Conservation (phyloP, 2,113 vertebrate genomes). For the Lepus europaeus region DNA sequence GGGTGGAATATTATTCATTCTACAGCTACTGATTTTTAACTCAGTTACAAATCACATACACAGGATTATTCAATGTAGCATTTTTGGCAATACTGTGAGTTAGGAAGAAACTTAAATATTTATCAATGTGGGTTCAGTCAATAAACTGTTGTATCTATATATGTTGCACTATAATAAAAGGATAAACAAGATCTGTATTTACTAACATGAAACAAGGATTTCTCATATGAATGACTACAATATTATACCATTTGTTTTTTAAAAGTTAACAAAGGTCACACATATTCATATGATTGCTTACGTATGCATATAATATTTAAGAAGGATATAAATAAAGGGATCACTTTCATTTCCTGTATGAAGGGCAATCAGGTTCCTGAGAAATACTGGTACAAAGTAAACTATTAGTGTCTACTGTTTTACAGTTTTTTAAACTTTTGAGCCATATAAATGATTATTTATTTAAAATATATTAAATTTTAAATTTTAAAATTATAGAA, state of each 20-base stretch:
- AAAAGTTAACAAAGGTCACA: not conserved
- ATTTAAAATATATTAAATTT: constrained; percentile 63
- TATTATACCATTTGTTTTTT: not conserved
- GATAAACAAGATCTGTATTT: constrained; percentile 38
- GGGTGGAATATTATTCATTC: not conserved
- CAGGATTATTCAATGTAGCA: not conserved
- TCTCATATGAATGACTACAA: not conserved
- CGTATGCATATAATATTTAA: not conserved
- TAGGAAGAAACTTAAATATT: not conserved
- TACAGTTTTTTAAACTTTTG: constrained; percentile 15
- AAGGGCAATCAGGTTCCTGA: not conserved
- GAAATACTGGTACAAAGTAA: not conserved
- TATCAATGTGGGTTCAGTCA: not conserved
- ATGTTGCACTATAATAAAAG: not conserved
- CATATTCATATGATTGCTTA: not conserved
- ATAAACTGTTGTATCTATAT: not conserved
- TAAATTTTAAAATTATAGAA: constrained; percentile 60
- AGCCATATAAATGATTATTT: constrained; percentile 22
- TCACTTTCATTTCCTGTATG: not conserved
- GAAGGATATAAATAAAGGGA: not conserved
- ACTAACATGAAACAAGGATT: not conserved
- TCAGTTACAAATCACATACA: not conserved
- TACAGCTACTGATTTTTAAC: constrained; percentile 18
- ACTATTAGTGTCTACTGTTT: not conserved
- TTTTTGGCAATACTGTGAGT: not conserved